These are phyloP conservation scores for Hyla sarda DNA, from an alignment of 2,113 vertebrate genomes.

Conservation along the genomic window DNA sequence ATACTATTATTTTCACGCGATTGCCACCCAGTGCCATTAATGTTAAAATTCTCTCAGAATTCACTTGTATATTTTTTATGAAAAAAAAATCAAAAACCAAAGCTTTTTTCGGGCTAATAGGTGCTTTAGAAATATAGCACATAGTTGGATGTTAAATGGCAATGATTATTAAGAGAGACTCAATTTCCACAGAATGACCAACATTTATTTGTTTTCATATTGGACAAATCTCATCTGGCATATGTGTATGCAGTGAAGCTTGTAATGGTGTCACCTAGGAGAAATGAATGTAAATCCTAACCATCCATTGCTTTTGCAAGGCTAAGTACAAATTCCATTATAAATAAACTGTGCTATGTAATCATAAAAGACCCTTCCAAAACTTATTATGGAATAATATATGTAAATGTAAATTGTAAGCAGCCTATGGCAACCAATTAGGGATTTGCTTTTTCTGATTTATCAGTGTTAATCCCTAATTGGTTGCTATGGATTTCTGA, in stretches of 20 bases:
- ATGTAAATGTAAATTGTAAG: neutral
- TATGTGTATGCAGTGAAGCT: constrained; percentile 41
- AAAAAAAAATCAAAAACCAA: constrained; percentile 42
- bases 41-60: constrained; percentile 24
- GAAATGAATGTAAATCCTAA: constrained; percentile 15
- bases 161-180: constrained; percentile 40
- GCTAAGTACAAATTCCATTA: constrained; percentile 24
- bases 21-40: constrained; percentile 30
- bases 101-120: constrained; percentile 13
- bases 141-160: constrained; percentile 26
- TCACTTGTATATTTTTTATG: constrained; percentile 34
- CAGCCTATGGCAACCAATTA: neutral
- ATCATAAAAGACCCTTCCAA: neutral
- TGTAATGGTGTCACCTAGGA: constrained; percentile 40
- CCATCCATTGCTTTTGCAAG: constrained; percentile 21
- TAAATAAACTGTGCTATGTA: constrained; percentile 1
- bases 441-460: neutral
- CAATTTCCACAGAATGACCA: neutral
- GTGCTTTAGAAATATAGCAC: constrained; percentile 32
- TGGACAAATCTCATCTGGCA: constrained; percentile 31
- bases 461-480: neutral
- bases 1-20: constrained; percentile 36
- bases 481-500: neutral
- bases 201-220: constrained; percentile 33
- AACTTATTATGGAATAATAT: neutral